These are phyloP conservation scores for Bombyx huttoni DNA, from an alignment of 2,888 invertebrate genomes.

Conservation along the genomic window DNA sequence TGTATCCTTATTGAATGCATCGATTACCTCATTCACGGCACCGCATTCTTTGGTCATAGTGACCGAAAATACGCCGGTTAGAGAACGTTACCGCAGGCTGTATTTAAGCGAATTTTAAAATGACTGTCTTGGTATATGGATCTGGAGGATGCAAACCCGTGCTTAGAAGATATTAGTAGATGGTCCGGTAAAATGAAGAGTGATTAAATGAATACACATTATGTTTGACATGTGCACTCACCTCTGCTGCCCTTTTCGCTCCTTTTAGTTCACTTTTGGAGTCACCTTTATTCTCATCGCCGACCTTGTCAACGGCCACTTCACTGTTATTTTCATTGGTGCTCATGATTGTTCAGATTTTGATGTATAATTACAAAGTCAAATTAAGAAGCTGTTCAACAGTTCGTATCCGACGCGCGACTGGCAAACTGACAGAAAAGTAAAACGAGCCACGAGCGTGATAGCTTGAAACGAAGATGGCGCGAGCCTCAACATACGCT, in stretches of 20 bases:
- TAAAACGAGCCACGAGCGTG: slow-evolving; percentile 62
- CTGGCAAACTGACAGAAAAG: slow-evolving; percentile 73
- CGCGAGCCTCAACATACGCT: slow-evolving; percentile 73
- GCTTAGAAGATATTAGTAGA: slow-evolving; percentile 16
- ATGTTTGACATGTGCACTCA: slow-evolving; percentile 75
- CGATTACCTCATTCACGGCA: slow-evolving; percentile 46
- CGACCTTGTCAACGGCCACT: slow-evolving; percentile 88
- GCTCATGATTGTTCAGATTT: slow-evolving; percentile 68
- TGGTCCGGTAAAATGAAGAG: slow-evolving; percentile 70
- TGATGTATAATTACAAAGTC: slow-evolving; percentile 47
- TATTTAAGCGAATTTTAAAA: neutral
- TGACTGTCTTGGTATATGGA: neutral
- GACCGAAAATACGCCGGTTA: slow-evolving; percentile 63
- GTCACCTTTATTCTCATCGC: slow-evolving; percentile 80
- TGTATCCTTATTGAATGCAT: slow-evolving; percentile 36
- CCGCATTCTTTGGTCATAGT: slow-evolving; percentile 35
- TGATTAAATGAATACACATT: slow-evolving; percentile 62
- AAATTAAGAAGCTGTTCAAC: slow-evolving; percentile 53
- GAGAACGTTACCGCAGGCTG: slow-evolving; percentile 8
- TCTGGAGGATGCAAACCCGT: neutral
- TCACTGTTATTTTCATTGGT: slow-evolving; percentile 84
- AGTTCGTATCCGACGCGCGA: slow-evolving; percentile 77
- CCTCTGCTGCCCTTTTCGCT: slow-evolving; percentile 90
- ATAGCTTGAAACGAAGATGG: slow-evolving; percentile 89
- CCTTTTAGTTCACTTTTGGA: slow-evolving; percentile 88